Evolutionary conservation across 2,797 vertebrate genomes (phyloP), one percentile per base, ranked within the genome.

Genomic region (Pterois miles): DNA sequence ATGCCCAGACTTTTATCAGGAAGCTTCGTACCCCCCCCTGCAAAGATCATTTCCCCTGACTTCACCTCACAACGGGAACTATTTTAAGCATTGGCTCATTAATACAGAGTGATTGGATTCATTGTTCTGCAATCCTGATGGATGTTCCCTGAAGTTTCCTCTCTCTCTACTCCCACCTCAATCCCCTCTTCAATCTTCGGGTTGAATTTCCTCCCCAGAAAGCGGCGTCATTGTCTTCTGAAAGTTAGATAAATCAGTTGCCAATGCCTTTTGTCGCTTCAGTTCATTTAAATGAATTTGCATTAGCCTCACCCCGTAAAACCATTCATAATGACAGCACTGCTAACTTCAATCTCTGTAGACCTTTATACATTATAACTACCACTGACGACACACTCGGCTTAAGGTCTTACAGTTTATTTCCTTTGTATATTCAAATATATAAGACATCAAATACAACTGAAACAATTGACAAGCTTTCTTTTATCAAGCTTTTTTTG

Each of bases 51-150:
- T 94, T 93, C 93, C 93, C 91, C 86, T 82, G 90, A 92, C 89
- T 93, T 93, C 89, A 93, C 92, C 93, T 95, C 92, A 94, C 91
- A 92, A 92, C 91, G 81, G 88, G 90, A 87, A 92, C 93, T 94
- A 94, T 95, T 95, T 95, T 95, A 94, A 93, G 93, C 91, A 81
- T 90, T 85, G 92, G 82, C 88, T 94, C 93, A 94, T 95, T 95
- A 95, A 95, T 94, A 91, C 92, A 88, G 86, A 93, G 82, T 92
- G 93, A 95, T 93, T 93, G 91, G 93, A 92, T 92, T 93, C 93
- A 94, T 95, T 93, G 90, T 95, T 94, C 89, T 88, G 82, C 84
- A 79, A 81, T 88, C 84, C 91, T 94, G 93, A 94, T 92, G 88
- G 92, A 94, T 94, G 92, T 90, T 86, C 90, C 86, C 76, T 90